These are phyloP conservation scores for Daubentonia madagascariensis DNA, from an alignment of 2,113 vertebrate species.

Conservation along the genomic window DNA sequence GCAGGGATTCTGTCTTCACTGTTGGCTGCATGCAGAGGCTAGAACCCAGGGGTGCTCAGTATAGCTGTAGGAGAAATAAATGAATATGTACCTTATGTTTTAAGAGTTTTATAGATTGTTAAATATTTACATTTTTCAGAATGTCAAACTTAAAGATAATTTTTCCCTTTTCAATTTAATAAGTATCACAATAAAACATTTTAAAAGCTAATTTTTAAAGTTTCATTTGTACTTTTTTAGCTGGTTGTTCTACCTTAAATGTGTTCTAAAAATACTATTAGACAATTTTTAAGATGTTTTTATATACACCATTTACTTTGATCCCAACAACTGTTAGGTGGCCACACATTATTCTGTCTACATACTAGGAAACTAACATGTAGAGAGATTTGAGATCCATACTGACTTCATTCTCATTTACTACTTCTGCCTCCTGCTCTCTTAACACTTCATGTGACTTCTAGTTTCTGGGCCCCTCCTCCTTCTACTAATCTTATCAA, in stretches of 20 bases:
- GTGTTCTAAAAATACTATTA: not conserved
- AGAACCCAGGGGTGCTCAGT: not conserved
- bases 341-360: not conserved
- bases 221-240: not conserved
- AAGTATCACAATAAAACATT: not conserved
- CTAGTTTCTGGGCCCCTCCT: not conserved
- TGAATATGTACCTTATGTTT: not conserved
- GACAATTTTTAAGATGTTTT: not conserved
- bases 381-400: not conserved
- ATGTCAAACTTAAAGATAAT: slow-evolving; percentile 6
- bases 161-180: not conserved
- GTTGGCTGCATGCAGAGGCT: not conserved
- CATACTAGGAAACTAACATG: not conserved
- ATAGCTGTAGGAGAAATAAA: not conserved
- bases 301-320: not conserved
- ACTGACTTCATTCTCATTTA: not conserved
- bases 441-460: not conserved
- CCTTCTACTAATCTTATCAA: not conserved
- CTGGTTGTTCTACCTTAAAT: not conserved
- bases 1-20: not conserved
- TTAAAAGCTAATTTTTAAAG: not conserved
- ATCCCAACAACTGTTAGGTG: not conserved
- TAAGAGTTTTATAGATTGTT: not conserved
- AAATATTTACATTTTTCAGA: slow-evolving; percentile 24
- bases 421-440: not conserved